Conservation (phyloP, 2,113 vertebrate species). For the Clupea harengus region DNA sequence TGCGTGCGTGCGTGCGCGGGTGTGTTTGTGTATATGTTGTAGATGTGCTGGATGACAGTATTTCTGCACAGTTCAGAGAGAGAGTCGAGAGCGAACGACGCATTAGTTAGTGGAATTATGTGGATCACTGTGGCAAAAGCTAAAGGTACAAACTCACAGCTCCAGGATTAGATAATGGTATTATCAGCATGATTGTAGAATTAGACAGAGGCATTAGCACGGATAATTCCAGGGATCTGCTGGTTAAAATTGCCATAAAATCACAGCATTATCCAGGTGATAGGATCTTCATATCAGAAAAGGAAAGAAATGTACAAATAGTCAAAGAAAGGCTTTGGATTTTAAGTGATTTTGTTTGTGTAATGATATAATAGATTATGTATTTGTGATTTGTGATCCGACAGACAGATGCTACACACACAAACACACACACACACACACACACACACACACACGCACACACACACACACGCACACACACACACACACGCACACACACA, state of each 20-base stretch:
- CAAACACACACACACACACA: neutral
- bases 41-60: no score
- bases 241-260: conserved; percentile 70
- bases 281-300: conserved; percentile 64
- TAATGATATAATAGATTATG: neutral
- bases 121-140: conserved; percentile 64
- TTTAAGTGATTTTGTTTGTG: conserved; percentile 53
- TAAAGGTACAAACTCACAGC: conserved; percentile 64
- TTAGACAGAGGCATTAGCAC: conserved; percentile 72
- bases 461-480: neutral
- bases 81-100: conserved; percentile 53
- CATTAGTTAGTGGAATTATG: conserved; percentile 77
- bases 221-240: conserved; percentile 71
- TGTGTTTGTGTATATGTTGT: neutral
- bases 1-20: neutral
- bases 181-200: conserved; percentile 72
- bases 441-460: neutral
- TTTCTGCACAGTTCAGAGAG: no score
- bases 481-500: neutral
- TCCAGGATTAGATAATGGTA: conserved; percentile 74
- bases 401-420: neutral
- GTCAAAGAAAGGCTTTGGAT: conserved; percentile 64
- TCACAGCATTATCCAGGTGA: conserved; percentile 68
- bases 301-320: conserved; percentile 49
- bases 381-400: neutral